Base-by-base conservation (phyloP, 2,797 vertebrate genomes). In the Coranthus polyacanthus region DNA sequence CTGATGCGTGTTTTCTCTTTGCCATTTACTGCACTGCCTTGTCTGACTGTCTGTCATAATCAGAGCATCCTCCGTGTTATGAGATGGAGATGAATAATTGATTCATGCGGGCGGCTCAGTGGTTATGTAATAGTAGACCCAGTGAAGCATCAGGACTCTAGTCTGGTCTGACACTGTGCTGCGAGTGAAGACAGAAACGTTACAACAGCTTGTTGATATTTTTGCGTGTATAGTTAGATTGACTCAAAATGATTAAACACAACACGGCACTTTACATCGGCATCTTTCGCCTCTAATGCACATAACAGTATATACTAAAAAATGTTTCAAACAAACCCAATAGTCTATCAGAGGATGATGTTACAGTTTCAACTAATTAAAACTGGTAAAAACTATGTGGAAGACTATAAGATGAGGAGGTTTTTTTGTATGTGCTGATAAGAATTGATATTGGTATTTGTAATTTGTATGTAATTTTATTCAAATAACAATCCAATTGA, bases 1-100 rank as follows among this genome's bases (percentile, higher is more conserved):
- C 59, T 8, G 43, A 34, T 81, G 57, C 16, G 1, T 37, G 47
- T 54, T 76, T 72, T 80, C 44, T 69, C 64, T 51, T 73, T 68
- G n/a, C 47, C 29, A 12, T 78, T 64, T 67, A 69, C 51, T 54
- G 56, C 51, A 12, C 52, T 64, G 64, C 59, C 79, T 79, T 80
- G 77, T 86, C 75, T 80, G 76, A 42, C 38, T 82, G 76, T 82
- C 88, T 80, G 70, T 84, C 75, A 83, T 78, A 91, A 84, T 92
- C 87, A 91, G 91, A 91, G 80, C 85, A 72, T 84, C 75, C 61
- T 82, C 75, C 50, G 66, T 57, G 70, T 87, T 91, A 81, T 86
- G 85, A 88, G 85, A 83, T 55, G 49, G 58, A 79, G 64, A 79
- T 89, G 49, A 92, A 92, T 91, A 88, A 91, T 91, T 88, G 41